Evolutionary conservation across 1,140 invertebrate species (phyloP).

Genomic region (Drosophila parvula): DNA sequence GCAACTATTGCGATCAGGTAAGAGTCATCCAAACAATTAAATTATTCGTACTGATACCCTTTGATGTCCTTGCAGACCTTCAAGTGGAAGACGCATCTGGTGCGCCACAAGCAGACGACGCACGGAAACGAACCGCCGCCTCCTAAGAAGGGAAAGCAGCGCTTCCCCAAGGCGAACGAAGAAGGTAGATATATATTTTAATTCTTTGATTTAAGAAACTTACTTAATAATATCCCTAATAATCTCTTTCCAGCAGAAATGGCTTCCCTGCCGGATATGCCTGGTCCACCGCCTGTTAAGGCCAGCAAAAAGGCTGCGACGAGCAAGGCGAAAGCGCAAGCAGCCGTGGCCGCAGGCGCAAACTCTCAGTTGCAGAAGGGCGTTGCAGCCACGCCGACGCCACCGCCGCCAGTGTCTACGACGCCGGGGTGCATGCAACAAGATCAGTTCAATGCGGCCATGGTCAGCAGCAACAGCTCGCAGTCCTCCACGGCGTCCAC

Average conservation of each 20-base stretch:
- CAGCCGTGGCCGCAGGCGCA: constrained; percentile 16
- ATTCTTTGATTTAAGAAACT: not conserved
- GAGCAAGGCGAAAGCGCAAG: constrained; percentile 74
- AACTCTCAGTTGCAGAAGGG: constrained; percentile 40
- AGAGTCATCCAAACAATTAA: not conserved
- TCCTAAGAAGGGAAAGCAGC: constrained; percentile 79
- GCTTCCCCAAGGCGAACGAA: constrained; percentile 76
- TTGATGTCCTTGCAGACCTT: constrained; percentile 59
- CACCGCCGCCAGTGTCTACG: constrained; percentile 75
- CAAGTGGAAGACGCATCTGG: constrained; percentile 83
- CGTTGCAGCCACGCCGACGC: constrained; percentile 66
- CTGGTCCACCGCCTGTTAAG: constrained; percentile 80
- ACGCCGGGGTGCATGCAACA: constrained; percentile 78
- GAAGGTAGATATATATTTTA: constrained; percentile 42
- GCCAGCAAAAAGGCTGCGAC: constrained; percentile 72
- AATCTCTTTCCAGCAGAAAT: constrained; percentile 51
- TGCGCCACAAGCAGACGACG: constrained; percentile 81
- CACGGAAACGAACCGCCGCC: constrained; percentile 80
- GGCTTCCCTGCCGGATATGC: constrained; percentile 73
- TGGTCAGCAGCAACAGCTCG: constrained; percentile 80
- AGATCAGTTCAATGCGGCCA: constrained; percentile 78
- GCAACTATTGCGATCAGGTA: constrained; percentile 88
- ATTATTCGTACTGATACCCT: not conserved
- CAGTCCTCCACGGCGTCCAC: constrained; percentile 80
- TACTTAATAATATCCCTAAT: too few species aligned